phyloP scores from a whole-genome alignment of 2,888 invertebrate species.

The Ctenicera cuprea region DNA sequence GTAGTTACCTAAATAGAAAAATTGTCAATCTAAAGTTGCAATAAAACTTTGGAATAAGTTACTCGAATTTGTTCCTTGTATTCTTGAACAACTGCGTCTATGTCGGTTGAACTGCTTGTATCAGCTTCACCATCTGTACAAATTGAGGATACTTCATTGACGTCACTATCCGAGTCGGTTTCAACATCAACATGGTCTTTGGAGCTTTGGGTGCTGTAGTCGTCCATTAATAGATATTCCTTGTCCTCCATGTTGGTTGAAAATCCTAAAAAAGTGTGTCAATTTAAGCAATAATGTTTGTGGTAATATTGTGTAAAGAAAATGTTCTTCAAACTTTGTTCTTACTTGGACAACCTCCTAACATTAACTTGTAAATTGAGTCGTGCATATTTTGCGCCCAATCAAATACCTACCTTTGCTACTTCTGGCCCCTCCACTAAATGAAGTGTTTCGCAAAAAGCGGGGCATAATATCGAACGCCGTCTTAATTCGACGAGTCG shows the following conservation, averaged over 20 bases:
- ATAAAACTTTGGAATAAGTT: too few relatives aligned
- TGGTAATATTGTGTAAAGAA: too few relatives aligned
- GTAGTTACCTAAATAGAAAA: slow-evolving; percentile 64
- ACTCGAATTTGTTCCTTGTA: slow-evolving; percentile 84
- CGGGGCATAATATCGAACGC: slow-evolving; percentile 61
- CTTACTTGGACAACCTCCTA: too few relatives aligned
- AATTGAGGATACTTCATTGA: slow-evolving; percentile 63
- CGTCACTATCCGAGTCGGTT: slow-evolving; percentile 67
- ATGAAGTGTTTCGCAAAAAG: slow-evolving; percentile 52
- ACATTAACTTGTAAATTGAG: too few relatives aligned
- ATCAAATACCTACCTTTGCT: slow-evolving; percentile 17
- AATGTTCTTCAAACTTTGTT: too few relatives aligned
- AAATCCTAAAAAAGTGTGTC: slow-evolving; percentile 41
- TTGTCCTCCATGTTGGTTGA: slow-evolving; percentile 75
- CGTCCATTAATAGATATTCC: slow-evolving; percentile 77
- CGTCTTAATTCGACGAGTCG: slow-evolving; percentile 55
- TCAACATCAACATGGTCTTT: slow-evolving; percentile 62
- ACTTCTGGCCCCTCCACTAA: slow-evolving; percentile 3
- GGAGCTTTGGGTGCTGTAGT: slow-evolving; percentile 71
- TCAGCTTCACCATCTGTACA: slow-evolving; percentile 72
- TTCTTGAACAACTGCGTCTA: slow-evolving; percentile 86
- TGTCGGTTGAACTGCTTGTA: slow-evolving; percentile 85
- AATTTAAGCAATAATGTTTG: too few relatives aligned
- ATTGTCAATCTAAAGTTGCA: too few relatives aligned
- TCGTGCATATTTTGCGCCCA: too few relatives aligned